phyloP scores from a whole-genome alignment of 2,797 vertebrate genomes.

The Dallia pectoralis region DNA sequence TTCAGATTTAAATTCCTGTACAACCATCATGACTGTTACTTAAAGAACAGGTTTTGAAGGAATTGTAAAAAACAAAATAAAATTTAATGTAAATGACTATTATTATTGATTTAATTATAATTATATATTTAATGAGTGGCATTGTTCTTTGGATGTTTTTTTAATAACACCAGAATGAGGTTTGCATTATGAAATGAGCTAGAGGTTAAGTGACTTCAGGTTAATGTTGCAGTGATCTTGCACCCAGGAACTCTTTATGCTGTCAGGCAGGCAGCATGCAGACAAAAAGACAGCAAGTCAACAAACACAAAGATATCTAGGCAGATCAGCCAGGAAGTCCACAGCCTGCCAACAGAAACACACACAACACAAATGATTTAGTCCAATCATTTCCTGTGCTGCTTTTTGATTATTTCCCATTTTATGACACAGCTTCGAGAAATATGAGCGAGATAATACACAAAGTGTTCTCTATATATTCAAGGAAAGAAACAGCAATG shows the following conservation, averaged over 20 bases:
- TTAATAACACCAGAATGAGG: not conserved
- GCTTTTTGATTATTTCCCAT: not conserved
- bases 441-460: not conserved
- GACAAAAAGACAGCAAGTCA: not conserved
- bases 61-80: not conserved
- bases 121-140: too few relatives aligned
- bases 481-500: too few relatives aligned
- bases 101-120: too few relatives aligned
- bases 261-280: not conserved
- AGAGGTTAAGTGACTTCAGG: constrained; percentile 26
- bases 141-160: not conserved
- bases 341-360: not conserved
- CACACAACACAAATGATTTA: not conserved
- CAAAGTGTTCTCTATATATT: not conserved
- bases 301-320: not conserved
- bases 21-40: not conserved
- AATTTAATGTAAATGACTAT: too few relatives aligned
- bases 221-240: constrained; percentile 28
- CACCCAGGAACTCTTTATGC: not conserved
- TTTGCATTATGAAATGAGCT: constrained; percentile 14
- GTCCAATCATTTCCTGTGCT: not conserved
- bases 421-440: not conserved
- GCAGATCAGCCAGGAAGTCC: too few relatives aligned
- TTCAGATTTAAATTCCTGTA: not conserved
- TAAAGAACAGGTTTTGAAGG: not conserved